Evolutionary conservation across 2,888 invertebrate species (phyloP).

Genomic region (Hydrotaea cyrtoneurina): DNA sequence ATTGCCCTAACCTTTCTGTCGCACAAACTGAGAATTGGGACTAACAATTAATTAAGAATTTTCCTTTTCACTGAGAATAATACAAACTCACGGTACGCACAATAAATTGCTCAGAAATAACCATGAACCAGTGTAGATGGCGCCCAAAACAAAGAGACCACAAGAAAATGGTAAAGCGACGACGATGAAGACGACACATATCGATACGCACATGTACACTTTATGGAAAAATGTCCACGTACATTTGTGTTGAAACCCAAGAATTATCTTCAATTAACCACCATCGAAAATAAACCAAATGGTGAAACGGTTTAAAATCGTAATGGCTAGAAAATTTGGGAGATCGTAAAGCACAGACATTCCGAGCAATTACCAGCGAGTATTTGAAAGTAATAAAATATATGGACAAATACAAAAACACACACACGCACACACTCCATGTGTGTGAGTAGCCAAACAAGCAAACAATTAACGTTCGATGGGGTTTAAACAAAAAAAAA

Average conservation of each 20-base stretch:
- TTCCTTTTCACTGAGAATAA: no score
- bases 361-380: no score
- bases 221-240: neutral
- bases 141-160: neutral
- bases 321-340: neutral
- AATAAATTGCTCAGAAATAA: neutral
- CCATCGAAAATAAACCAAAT: neutral
- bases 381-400: conserved; percentile 27
- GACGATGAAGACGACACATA: no score
- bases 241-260: neutral
- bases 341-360: neutral
- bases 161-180: neutral
- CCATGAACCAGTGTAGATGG: neutral
- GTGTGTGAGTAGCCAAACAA: no score
- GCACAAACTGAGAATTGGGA: no score
- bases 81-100: no score
- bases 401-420: neutral
- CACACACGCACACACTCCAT: neutral
- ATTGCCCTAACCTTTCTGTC: no score
- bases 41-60: no score
- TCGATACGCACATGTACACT: no score
- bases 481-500: neutral
- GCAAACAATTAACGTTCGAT: neutral
- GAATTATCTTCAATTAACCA: neutral
- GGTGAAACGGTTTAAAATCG: neutral